A percentile compares a stretch with the other conserved stretches of the same genome.
Conservation (phyloP, 2,888 invertebrate species). For the Cryptocephalus primarius region DNA sequence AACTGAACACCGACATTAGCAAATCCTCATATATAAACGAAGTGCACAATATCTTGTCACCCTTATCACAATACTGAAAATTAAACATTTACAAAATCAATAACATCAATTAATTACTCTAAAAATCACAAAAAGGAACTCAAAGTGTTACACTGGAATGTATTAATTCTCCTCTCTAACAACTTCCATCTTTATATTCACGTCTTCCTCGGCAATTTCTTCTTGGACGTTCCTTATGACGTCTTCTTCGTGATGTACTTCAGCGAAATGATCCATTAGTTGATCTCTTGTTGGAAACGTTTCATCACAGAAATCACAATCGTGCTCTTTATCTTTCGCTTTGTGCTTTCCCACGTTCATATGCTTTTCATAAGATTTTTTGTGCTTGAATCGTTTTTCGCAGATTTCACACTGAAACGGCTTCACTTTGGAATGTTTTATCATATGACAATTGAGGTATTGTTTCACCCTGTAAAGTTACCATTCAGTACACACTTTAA, state of each 20-base stretch:
- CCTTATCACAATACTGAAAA: too few relatives aligned
- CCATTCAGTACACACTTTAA: too few relatives aligned
- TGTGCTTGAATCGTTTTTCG: constrained; percentile 33
- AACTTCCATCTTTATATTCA: constrained; percentile 1
- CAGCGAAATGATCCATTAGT: constrained; percentile 14
- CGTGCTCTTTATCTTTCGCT: constrained; percentile 9
- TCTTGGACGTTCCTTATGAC: constrained; percentile 10
- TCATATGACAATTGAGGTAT: constrained; percentile 46
- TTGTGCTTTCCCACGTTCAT: constrained; percentile 14
- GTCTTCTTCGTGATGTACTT: constrained; percentile 13
- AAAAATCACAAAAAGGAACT: too few relatives aligned
- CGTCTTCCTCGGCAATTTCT: neutral
- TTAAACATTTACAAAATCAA: too few relatives aligned
- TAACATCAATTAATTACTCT: too few relatives aligned
- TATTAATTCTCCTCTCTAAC: too few relatives aligned
- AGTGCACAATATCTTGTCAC: too few relatives aligned
- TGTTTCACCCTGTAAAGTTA: constrained; percentile 34
- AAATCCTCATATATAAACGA: too few relatives aligned
- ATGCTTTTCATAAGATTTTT: constrained; percentile 25
- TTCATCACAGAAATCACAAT: constrained; percentile 18
- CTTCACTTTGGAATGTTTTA: constrained; percentile 42
- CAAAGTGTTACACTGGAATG: too few relatives aligned
- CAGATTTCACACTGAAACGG: constrained; percentile 44
- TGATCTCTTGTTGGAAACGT: constrained; percentile 9
- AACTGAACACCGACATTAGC: too few relatives aligned